Conservation (phyloP, 2,113 vertebrate genomes). For the Alligator sinensis region DNA sequence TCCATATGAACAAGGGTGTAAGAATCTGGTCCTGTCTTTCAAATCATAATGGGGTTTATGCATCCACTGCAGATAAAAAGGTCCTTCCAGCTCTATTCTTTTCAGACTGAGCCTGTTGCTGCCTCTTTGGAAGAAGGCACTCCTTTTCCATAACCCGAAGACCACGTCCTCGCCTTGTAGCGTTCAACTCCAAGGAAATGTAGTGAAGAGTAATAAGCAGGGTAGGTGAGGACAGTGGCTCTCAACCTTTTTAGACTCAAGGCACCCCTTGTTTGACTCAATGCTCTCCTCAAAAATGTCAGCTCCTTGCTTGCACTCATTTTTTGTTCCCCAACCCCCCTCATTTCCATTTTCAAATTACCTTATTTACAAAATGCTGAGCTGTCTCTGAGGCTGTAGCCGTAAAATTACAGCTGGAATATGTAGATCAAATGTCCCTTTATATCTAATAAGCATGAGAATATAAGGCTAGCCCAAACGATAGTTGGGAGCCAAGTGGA, state of each 20-base stretch:
- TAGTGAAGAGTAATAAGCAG: too few species aligned
- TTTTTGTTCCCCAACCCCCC: neutral
- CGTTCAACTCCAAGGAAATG: too few species aligned
- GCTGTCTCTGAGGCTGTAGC: neutral
- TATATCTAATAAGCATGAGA: neutral
- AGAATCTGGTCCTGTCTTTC: neutral
- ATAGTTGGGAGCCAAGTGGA: fast-evolving
- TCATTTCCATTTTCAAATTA: neutral
- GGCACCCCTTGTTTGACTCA: neutral
- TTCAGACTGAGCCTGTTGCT: neutral
- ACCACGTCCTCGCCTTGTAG: too few species aligned
- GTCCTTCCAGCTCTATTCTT: neutral
- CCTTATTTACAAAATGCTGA: neutral
- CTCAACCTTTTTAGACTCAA: neutral
- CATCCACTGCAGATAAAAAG: fast-evolving
- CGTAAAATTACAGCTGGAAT: neutral
- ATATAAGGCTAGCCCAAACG: neutral
- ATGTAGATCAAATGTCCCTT: neutral
- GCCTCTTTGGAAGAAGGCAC: neutral
- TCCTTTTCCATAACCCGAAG: neutral
- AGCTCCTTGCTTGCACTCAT: neutral
- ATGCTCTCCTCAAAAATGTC: neutral
- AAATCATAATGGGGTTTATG: neutral
- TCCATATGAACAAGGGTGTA: neutral
- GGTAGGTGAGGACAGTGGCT: neutral